Conservation (phyloP, 92 coral and sea anemone genomes). For the Phenganax stokvisi region DNA sequence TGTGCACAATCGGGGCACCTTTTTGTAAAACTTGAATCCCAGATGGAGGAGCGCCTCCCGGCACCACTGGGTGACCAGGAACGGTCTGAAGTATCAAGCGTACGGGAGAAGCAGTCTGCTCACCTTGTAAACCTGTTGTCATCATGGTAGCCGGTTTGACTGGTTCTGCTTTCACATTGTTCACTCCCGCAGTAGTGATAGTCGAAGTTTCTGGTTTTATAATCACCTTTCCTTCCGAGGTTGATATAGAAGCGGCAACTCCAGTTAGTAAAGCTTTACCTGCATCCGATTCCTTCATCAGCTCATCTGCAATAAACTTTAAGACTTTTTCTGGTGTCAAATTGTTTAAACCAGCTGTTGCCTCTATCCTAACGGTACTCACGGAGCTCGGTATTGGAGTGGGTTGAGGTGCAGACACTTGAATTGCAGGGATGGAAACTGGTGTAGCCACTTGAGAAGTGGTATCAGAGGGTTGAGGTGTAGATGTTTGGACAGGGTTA, state of each 20-base stretch:
- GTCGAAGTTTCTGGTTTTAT: constrained; percentile 6
- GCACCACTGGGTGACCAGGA: constrained; percentile 26
- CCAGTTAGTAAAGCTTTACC: constrained; percentile 36
- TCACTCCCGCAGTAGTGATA: neutral
- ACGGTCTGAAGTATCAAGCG: constrained; percentile 28
- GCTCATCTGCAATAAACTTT: constrained; percentile 36
- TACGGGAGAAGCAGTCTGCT: constrained; percentile 22
- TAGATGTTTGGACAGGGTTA: neutral
- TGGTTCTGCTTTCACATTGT: neutral
- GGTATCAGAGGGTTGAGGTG: neutral
- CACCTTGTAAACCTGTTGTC: constrained; percentile 6
- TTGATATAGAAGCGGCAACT: constrained; percentile 29
- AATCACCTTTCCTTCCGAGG: constrained; percentile 26
- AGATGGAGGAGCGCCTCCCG: neutral
- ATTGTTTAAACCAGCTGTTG: neutral
- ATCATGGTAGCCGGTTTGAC: constrained; percentile 29
- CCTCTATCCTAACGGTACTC: constrained; percentile 16
- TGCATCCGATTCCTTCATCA: constrained; percentile 38
- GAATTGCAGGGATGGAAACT: too few species aligned
- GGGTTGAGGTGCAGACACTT: neutral
- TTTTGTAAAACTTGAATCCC: constrained; percentile 18
- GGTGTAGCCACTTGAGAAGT: too few species aligned
- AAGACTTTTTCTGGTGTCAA: constrained; percentile 25
- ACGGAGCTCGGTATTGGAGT: constrained; percentile 5
- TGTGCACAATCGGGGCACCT: neutral